These are phyloP conservation scores for Micoletzkya japonica DNA, from an alignment of 2,888 invertebrate genomes.

Conservation along the genomic window DNA sequence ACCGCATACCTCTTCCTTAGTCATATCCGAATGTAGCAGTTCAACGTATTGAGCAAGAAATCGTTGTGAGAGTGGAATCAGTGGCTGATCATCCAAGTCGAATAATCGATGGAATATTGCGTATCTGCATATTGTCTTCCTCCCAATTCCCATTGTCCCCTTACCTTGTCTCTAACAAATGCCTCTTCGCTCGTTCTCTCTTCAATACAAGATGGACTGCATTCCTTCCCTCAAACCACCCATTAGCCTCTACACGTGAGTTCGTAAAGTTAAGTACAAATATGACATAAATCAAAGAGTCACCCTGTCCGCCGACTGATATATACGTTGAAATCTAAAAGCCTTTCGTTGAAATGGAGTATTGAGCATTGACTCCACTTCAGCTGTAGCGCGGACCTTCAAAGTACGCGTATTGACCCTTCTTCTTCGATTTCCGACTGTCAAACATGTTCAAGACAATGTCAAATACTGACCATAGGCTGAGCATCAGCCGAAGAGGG, in stretches of 20 bases:
- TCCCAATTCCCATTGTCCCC: neutral
- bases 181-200: too few species aligned
- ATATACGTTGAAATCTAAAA: neutral
- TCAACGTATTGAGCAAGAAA: neutral
- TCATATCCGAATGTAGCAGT: neutral
- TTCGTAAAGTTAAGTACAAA: too few species aligned
- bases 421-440: too few species aligned
- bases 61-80: conserved; percentile 6
- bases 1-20: conserved; percentile 4
- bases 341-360: conserved; percentile 9
- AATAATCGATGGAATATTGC: neutral
- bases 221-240: too few species aligned
- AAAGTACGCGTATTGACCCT: too few species aligned
- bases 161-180: neutral
- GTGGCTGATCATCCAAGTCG: neutral
- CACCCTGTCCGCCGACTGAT: conserved; percentile 12
- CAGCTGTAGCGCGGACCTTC: neutral
- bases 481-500: neutral
- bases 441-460: too few species aligned
- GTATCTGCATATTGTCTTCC: too few species aligned
- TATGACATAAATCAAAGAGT: neutral
- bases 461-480: neutral
- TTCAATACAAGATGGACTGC: too few species aligned
- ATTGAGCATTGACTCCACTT: conserved; percentile 1
- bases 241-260: too few species aligned